Conservation (phyloP, 2,888 invertebrate genomes). For the Microctonus hyperodae region DNA sequence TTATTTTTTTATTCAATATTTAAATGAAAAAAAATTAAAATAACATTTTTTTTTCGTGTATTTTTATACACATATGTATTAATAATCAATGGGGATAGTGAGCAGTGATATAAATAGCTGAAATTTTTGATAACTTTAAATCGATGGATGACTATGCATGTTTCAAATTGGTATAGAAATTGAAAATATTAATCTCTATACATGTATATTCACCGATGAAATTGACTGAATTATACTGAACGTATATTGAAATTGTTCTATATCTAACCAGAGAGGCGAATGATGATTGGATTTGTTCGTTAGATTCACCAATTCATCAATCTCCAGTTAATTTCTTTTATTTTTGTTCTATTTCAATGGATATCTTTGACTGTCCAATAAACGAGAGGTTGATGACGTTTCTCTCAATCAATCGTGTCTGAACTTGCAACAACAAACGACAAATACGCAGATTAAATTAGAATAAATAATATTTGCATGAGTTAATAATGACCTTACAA, state of each 20-base stretch:
- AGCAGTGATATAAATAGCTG: too few relatives aligned
- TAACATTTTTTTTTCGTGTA: too few relatives aligned
- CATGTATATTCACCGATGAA: neutral
- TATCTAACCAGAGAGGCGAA: neutral
- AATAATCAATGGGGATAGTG: too few relatives aligned
- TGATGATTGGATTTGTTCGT: constrained; percentile 14
- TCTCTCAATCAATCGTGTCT: neutral
- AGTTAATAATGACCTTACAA: too few relatives aligned
- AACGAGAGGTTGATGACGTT: neutral
- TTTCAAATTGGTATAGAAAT: too few relatives aligned
- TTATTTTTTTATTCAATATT: too few relatives aligned
- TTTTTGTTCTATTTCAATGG: neutral
- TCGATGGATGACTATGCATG: too few relatives aligned
- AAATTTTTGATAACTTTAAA: too few relatives aligned
- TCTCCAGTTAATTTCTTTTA: neutral
- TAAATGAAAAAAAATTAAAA: too few relatives aligned
- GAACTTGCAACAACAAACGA: neutral
- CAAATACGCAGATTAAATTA: too few relatives aligned
- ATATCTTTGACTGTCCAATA: neutral
- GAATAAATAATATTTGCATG: too few relatives aligned
- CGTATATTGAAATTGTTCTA: neutral
- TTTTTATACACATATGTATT: too few relatives aligned
- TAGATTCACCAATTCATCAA: constrained; percentile 8
- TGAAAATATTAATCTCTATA: neutral
- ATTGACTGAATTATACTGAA: constrained; percentile 1